Base-by-base conservation (phyloP, 2,888 invertebrate genomes). In the Cryptocephalus moraei region DNA sequence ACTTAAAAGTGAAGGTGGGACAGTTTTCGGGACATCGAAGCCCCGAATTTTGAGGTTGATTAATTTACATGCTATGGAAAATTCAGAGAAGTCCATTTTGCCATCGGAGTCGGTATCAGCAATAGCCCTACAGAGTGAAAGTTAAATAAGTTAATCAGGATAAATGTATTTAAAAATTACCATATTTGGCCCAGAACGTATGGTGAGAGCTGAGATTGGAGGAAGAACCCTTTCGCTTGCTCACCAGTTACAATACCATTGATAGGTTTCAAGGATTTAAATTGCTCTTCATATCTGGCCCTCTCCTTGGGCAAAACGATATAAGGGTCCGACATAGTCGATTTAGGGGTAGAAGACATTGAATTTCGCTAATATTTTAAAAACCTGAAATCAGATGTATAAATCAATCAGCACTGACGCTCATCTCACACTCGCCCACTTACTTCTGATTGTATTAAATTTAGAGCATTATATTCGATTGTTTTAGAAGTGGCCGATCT, bases 71-170 rank as follows among this genome's bases (percentile, higher is more conserved):
- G 99, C 97, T 60, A 99, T 92, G 56, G 93, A 93, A 72, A 97
- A 99, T 73, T 99, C 99, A 62, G 87, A 86, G 45, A 93, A 81
- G 64, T 96, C 91, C 79, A 99, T 83, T 73, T 91, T 92, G 0
- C 99, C 99, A 75, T 99, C 99, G 11, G 90, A 84, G 69, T 97
- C 92, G 41, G 93, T 87, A 70, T 99, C 99, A 1, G 97, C 91
- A 41, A 99, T 72, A 9, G 78, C 79, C 91, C 92, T 79, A 70
- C 62, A 10, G 43, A 12, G 36, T 36, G 12, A 36, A 4, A 36
- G 4, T 36, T 11, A 36, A 36, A 11, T 36, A 36, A 4, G 36
- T 36, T 4, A 36, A 4, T 36, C 4, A 6, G 12, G 8, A n/a
- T 41, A 42, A 45, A 36, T 11, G 6, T 4, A 6, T 36, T n/a